Percentiles rank a stretch among this genome's conserved stretches.
Evolutionary conservation across 2,113 vertebrate species (phyloP).

Genomic region (Gymnocephalus cernua): DNA sequence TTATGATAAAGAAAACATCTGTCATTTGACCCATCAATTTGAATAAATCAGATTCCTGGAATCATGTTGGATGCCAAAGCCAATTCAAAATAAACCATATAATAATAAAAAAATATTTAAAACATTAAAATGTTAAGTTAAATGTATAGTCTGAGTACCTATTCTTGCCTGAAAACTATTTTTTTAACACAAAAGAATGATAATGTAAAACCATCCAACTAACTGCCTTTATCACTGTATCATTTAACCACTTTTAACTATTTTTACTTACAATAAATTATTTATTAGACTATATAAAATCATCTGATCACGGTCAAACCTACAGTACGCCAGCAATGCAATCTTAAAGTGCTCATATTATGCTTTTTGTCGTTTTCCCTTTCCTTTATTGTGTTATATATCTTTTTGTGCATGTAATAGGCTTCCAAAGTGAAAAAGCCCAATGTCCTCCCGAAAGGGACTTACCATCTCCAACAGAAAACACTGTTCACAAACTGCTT

Average conservation of each 20-base stretch:
- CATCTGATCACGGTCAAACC: background rate
- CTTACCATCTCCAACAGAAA: no score
- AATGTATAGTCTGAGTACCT: background rate
- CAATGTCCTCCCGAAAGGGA: no score
- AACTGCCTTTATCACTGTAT: background rate
- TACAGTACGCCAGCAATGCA: no score
- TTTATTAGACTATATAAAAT: background rate
- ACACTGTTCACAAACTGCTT: no score
- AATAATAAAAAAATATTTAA: background rate
- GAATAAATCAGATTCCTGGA: background rate
- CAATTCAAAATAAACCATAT: background rate
- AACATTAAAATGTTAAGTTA: background rate
- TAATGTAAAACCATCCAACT: background rate
- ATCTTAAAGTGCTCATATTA: no score
- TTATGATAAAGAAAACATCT: background rate
- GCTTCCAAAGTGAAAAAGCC: no score
- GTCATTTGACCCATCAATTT: background rate
- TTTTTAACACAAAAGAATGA: background rate
- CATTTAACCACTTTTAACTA: background rate
- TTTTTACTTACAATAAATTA: background rate
- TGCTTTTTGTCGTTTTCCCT: no score
- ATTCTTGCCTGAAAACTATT: background rate
- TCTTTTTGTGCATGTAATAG: no score
- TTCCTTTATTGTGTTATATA: no score
- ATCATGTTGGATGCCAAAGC: background rate